phyloP scores from a whole-genome alignment of 1,140 invertebrate genomes.

The Temnothorax nylanderi region DNA sequence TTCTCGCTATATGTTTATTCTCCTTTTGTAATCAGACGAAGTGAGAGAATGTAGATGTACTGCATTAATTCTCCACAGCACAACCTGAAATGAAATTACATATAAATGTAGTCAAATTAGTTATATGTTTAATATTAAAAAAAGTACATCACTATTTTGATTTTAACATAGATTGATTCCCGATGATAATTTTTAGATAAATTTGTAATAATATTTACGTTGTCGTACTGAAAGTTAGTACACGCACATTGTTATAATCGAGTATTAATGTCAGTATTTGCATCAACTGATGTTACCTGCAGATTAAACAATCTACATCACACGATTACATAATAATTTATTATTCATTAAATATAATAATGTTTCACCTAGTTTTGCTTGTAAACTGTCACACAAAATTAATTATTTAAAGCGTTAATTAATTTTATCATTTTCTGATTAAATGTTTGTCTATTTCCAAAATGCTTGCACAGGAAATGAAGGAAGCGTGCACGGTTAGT shows the following conservation, averaged over 20 bases:
- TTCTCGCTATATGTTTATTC: not conserved
- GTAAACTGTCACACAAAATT: slow-evolving; percentile 32
- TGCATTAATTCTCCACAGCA: not conserved
- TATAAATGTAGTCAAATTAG: not conserved
- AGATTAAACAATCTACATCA: not conserved
- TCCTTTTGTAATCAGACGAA: not conserved
- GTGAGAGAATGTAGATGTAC: not conserved
- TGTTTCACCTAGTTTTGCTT: slow-evolving; percentile 43
- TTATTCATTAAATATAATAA: slow-evolving; percentile 19
- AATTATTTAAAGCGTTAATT: not conserved
- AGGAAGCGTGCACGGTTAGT: slow-evolving; percentile 93
- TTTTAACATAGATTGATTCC: not conserved
- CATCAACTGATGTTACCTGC: not conserved
- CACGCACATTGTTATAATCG: not conserved
- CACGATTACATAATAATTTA: not conserved
- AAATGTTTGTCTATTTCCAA: slow-evolving; percentile 1
- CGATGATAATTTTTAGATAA: slow-evolving; percentile 11
- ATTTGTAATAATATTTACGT: not conserved
- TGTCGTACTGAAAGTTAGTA: not conserved
- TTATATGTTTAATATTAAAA: not conserved
- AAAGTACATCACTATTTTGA: not conserved
- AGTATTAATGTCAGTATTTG: not conserved
- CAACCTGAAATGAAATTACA: slow-evolving; percentile 14
- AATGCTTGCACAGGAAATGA: slow-evolving; percentile 88
- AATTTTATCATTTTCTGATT: not conserved